phyloP scores from a whole-genome alignment of 2,113 vertebrate genomes.

The Turnix velox region DNA sequence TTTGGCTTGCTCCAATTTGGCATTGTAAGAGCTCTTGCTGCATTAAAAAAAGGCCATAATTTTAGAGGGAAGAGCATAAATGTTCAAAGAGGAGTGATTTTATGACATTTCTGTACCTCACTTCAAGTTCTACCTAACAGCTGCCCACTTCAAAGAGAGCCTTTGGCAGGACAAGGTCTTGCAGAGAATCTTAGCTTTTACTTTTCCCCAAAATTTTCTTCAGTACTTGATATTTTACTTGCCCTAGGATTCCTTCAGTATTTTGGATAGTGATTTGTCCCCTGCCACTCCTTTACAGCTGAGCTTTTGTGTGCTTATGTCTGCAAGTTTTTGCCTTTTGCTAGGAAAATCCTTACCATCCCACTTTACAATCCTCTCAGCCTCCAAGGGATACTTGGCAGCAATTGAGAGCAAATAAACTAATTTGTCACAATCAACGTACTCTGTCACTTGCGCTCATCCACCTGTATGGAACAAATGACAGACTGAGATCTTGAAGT shows the following conservation, averaged over 20 bases:
- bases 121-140: background rate
- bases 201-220: background rate
- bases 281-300: background rate
- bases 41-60: background rate
- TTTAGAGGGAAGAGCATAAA: background rate
- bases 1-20: background rate
- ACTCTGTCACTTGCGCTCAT: background rate
- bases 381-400: background rate
- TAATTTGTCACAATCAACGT: background rate
- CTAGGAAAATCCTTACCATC: background rate
- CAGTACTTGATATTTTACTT: background rate
- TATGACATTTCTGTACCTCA: background rate
- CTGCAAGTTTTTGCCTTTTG: background rate
- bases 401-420: background rate
- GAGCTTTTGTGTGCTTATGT: background rate
- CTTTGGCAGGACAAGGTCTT: background rate
- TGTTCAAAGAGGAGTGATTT: background rate
- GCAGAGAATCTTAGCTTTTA: background rate
- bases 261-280: background rate
- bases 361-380: background rate
- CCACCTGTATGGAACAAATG: background rate
- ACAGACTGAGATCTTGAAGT: background rate
- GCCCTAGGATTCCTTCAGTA: background rate
- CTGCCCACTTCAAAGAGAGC: background rate
- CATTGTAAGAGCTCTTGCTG: background rate